Base-by-base conservation (phyloP, 2,113 vertebrate genomes). In the Pyxicephalus adspersus region DNA sequence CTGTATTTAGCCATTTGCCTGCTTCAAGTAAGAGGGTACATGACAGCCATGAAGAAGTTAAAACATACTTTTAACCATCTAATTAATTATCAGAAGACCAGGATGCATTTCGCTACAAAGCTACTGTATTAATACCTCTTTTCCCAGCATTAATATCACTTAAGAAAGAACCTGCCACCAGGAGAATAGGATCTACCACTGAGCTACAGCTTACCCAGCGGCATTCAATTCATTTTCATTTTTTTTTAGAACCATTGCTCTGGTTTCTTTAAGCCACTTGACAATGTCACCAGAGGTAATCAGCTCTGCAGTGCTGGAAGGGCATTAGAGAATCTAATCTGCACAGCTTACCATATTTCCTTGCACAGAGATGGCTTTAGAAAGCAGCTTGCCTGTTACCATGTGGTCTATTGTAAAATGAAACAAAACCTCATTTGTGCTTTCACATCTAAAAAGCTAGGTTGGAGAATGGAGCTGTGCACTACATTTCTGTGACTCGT, bases 251-350 rank as follows among this genome's bases (percentile, higher is more conserved):
- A 74, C 11, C 28, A 38, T 34, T 38, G 31, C 55, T 22, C 38
- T 6, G 25, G 28, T 64, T 63, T 73, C 23, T 26, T 11, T 64
- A 38, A 80, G 26, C 28, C 68, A 20, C 61, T 75, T 75, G 3
- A 50, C 70, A 65, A 57, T 75, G 80, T 81, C 70, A 81, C 19
- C 51, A 65, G 71, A n/a, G 63, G 70, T 81, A 81, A 81, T 74
- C 80, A 1, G 51, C 71, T 81, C 73, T 74, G 38, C 80, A 66
- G 22, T 34, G 68, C 68, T 52, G 45, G 23, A 57, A 58, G 70
- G 61, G 70, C 19, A 50, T 57, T 74, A 81, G n/a, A 17, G 31
- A 74, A 50, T 64, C n/a, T 80, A 80, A 80, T 50, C 77, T 55
- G 20, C 18, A 8, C 20, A 22, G 71, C 11, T 81, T 64, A 74